Conservation (phyloP, 2,113 vertebrate species). For the Ibidorhyncha struthersii region DNA sequence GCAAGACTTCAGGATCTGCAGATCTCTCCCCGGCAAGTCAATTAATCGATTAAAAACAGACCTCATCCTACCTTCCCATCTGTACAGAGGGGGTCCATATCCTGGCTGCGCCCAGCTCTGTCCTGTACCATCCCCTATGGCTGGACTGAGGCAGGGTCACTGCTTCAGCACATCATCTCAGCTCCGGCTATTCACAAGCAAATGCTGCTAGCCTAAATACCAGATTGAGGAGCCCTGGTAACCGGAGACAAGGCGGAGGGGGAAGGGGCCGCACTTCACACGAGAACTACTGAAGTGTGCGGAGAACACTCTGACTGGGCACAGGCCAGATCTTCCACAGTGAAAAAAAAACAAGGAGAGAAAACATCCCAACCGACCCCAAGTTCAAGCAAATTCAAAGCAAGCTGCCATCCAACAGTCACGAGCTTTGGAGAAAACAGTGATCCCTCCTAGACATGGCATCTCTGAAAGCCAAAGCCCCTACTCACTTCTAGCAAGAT, state of each 20-base stretch:
- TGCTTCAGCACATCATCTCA: conserved; percentile 17
- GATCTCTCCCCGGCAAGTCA: not conserved
- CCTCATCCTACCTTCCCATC: not conserved
- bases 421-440: not conserved
- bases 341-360: not conserved
- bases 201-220: conserved; percentile 66
- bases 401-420: rapidly evolving
- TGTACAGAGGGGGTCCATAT: not conserved
- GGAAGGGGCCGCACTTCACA: not conserved
- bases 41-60: not conserved
- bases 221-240: conserved; percentile 72
- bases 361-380: not conserved
- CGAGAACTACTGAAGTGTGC: conserved; percentile 18
- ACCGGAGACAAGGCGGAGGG: conserved; percentile 18
- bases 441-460: not conserved
- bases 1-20: not conserved
- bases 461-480: not conserved
- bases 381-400: not conserved
- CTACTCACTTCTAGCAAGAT: not conserved
- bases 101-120: not conserved
- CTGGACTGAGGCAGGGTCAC: conserved; percentile 13
- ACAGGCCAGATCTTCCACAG: not conserved
- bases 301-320: not conserved
- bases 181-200: conserved; percentile 71
- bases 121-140: conserved; percentile 13